phyloP scores from a whole-genome alignment of 2,113 vertebrate species.

The Sinocyclocheilus anophthalmus region DNA sequence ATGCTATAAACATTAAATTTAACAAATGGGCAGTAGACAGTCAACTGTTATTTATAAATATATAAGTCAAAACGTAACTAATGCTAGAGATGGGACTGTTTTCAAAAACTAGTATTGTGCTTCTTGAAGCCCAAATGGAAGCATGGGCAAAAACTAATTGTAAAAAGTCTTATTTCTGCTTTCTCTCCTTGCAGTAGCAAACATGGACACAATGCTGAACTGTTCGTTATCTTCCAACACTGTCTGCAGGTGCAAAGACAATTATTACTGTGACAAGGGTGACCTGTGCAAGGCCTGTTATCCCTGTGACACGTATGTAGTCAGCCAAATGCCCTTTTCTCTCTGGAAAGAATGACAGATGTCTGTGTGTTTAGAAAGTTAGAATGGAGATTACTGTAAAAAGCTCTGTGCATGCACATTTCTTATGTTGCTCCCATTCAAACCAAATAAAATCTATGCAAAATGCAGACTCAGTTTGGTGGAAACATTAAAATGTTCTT shows the following conservation, averaged over 20 bases:
- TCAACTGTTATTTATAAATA: neutral
- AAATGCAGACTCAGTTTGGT: neutral
- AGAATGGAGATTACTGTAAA: neutral
- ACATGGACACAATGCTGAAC: neutral
- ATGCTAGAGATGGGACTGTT: neutral
- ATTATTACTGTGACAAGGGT: constrained; percentile 57
- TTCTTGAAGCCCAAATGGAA: neutral
- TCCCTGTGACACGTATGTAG: constrained; percentile 64
- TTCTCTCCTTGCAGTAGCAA: constrained; percentile 47
- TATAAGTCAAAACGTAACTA: neutral
- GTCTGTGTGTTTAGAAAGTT: neutral
- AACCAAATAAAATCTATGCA: neutral
- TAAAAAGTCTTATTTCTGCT: neutral
- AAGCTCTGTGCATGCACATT: neutral
- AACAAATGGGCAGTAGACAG: neutral
- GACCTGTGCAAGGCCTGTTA: constrained; percentile 52
- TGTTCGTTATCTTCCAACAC: constrained; percentile 49
- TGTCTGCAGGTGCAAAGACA: constrained; percentile 62
- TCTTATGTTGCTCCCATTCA: neutral
- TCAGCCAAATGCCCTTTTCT: neutral
- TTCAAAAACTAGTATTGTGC: neutral
- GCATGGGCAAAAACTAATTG: neutral
- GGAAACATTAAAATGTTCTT: neutral
- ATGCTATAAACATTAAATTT: neutral
- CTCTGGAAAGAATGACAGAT: neutral